Conservation (phyloP, 2,113 vertebrate genomes). For the Melanostigma gelatinosum region DNA sequence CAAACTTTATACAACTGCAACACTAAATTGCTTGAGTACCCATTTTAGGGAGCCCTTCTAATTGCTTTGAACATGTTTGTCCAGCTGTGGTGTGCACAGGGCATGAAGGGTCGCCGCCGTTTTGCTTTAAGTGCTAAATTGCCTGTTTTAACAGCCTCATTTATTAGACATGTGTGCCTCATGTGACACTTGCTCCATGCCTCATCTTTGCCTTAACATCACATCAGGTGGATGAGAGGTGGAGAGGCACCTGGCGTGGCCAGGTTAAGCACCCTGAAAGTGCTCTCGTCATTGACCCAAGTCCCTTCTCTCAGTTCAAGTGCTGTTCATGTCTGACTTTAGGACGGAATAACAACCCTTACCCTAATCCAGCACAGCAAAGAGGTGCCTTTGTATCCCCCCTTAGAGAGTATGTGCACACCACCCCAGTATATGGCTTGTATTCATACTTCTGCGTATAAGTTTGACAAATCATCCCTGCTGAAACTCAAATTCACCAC, state of each 20-base stretch:
- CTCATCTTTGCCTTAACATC: constrained; percentile 9
- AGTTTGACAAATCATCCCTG: constrained; percentile 11
- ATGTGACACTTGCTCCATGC: neutral
- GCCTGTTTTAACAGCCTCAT: constrained; percentile 12
- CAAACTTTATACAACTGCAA: neutral
- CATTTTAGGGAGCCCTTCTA: neutral
- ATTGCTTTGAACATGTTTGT: constrained; percentile 3
- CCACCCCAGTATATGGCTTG: neutral
- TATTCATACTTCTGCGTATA: constrained; percentile 11
- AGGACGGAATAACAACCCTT: neutral
- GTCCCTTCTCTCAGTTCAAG: constrained; percentile 6
- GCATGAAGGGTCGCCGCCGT: neutral
- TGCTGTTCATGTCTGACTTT: constrained; percentile 15
- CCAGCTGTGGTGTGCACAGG: neutral
- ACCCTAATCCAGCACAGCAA: neutral
- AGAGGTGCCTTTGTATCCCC: neutral
- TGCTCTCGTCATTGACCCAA: constrained; percentile 5
- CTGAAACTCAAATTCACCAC: constrained; percentile 33
- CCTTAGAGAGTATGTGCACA: constrained; percentile 4
- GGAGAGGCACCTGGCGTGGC: neutral
- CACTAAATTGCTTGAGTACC: neutral
- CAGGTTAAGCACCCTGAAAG: constrained; percentile 23
- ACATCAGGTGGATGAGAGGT: constrained; percentile 7
- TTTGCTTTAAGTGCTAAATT: constrained; percentile 10
- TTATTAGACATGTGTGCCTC: neutral